These are phyloP conservation scores for Notiomystis cincta DNA, from an alignment of 2,113 vertebrate species.

Conservation along the genomic window DNA sequence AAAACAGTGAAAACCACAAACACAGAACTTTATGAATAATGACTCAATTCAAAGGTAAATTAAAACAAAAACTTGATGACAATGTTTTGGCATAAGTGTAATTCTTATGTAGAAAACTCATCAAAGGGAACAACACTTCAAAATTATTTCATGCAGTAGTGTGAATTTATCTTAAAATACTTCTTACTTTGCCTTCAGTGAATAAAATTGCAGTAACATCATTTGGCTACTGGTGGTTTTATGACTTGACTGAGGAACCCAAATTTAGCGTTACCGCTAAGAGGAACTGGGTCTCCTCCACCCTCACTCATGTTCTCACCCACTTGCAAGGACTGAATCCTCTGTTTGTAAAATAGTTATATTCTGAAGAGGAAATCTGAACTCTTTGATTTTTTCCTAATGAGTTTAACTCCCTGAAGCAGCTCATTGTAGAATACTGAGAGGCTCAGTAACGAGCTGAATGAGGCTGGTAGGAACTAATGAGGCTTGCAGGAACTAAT, in stretches of 20 bases:
- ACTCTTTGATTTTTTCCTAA: neutral
- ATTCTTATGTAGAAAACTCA: neutral
- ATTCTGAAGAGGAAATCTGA: neutral
- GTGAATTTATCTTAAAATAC: neutral
- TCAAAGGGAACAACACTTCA: neutral
- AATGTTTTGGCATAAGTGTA: neutral
- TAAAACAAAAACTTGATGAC: neutral
- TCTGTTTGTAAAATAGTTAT: neutral
- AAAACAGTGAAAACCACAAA: neutral
- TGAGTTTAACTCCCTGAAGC: neutral
- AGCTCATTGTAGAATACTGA: neutral
- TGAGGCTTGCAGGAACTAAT: neutral
- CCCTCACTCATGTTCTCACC: neutral
- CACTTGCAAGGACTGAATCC: neutral
- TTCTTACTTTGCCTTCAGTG: neutral
- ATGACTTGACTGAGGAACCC: neutral
- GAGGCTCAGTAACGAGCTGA: neutral
- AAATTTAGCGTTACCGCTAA: neutral
- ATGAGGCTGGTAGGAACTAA: neutral
- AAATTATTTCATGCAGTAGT: neutral
- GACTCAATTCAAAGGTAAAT: neutral
- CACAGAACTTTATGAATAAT: neutral
- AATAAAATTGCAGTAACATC: neutral
- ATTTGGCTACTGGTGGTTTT: neutral
- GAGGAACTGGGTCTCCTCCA: neutral